Conservation (phyloP, 2,888 invertebrate genomes). For the Amphimallon solstitiale region DNA sequence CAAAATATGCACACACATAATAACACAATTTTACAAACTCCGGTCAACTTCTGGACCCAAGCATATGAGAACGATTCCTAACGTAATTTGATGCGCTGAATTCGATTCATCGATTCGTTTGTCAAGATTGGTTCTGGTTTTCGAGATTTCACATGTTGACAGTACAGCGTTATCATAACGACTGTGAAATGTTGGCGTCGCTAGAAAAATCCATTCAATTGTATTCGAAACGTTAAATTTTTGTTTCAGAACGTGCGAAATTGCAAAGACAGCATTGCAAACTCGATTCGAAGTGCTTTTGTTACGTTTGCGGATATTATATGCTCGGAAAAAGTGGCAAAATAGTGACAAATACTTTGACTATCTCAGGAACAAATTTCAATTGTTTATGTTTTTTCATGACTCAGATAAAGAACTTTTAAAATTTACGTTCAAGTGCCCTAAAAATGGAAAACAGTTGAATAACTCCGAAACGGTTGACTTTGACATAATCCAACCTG, state of each 20-base stretch:
- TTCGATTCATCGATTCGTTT: conserved; percentile 4
- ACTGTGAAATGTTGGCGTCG: neutral
- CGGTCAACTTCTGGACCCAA: conserved; percentile 35
- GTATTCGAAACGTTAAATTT: no score
- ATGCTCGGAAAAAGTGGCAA: conserved; percentile 22
- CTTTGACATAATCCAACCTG: no score
- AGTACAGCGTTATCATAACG: conserved; percentile 5
- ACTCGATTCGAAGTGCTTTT: conserved; percentile 25
- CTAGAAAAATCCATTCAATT: neutral
- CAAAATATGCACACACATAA: no score
- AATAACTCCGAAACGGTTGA: no score
- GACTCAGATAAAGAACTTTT: no score
- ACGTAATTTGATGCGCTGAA: conserved; percentile 31
- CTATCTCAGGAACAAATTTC: no score
- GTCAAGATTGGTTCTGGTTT: conserved; percentile 19
- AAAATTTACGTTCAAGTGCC: no score
- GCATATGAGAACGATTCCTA: conserved; percentile 39
- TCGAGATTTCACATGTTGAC: neutral
- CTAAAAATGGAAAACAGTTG: no score
- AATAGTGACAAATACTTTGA: conserved; percentile 18
- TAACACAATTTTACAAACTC: no score
- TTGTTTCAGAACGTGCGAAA: conserved; percentile 6
- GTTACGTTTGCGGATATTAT: conserved; percentile 19
- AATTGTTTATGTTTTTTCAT: no score
- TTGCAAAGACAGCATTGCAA: conserved; percentile 16